Conservation (phyloP, 2,888 invertebrate genomes). For the Diplolepis rosae region DNA sequence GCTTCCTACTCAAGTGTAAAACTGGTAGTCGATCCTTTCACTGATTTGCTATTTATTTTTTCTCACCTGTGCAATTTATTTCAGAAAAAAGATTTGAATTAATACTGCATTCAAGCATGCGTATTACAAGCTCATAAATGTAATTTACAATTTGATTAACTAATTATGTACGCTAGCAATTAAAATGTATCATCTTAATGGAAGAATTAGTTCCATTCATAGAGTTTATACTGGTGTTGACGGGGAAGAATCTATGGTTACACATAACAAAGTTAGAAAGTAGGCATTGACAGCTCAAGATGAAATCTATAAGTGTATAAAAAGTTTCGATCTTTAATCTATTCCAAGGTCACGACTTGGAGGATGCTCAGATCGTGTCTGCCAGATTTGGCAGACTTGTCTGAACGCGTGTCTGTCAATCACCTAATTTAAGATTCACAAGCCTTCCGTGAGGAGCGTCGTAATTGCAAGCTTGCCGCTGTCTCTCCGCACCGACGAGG, state of each 20-base stretch:
- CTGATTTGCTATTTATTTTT: conserved; percentile 4
- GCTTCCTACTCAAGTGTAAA: conserved; percentile 11
- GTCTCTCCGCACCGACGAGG: conserved; percentile 19
- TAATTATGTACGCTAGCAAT: too few species aligned
- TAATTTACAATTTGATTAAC: too few species aligned
- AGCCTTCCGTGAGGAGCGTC: conserved; percentile 21
- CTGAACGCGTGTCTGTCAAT: conserved; percentile 30
- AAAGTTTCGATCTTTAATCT: neutral
- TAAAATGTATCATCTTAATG: too few species aligned
- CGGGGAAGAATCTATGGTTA: too few species aligned
- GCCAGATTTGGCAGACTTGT: conserved; percentile 11
- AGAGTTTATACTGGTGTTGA: too few species aligned
- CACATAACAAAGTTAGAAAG: too few species aligned
- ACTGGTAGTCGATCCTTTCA: conserved; percentile 23
- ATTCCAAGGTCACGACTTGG: conserved; percentile 20
- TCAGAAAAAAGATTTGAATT: too few species aligned
- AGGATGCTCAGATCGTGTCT: neutral
- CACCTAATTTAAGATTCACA: conserved; percentile 26
- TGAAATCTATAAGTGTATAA: neutral
- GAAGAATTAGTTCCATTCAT: too few species aligned
- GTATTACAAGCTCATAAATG: too few species aligned
- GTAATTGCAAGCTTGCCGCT: conserved; percentile 20
- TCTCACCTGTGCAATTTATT: too few species aligned
- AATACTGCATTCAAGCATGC: too few species aligned
- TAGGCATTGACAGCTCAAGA: neutral